Base-by-base conservation (phyloP, 2,797 vertebrate genomes). In the Pseudocheirus occidentalis region DNA sequence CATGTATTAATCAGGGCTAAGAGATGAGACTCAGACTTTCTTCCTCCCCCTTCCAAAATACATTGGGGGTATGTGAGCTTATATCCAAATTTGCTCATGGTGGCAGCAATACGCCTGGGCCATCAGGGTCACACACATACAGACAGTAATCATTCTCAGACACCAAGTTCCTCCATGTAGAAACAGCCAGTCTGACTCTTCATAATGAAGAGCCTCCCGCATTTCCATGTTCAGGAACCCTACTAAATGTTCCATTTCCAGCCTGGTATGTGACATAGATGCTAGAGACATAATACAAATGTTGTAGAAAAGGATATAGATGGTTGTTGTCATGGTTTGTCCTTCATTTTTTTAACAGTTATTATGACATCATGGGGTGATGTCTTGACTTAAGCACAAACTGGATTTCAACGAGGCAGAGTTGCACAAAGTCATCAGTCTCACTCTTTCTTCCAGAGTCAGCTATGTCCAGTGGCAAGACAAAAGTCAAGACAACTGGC, bases 251-350 rank as follows among this genome's bases (percentile, higher is more conserved):
- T 46, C 99, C 96, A 46, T 99, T 99, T 10, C 99, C 99, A 27
- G 99, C 99, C 99, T 99, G 99, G 96, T 99, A 99, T 40, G 99
- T 99, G 0, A 99, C 99, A n/a, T 99, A 99, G 98, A 99, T 99
- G 97, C 99, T 99, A 14, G 99, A 99, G 62, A 99, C 99, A 21
- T 99, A 99, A 98, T 99, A 99, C 98, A 99, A 99, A 91, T 99
- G 99, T 98, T 99, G 99, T 91, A 99, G 98, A 98, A 99, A 99
- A 11, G 99, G 99, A 97, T 99, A 99, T 95, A 99, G 99, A 98
- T 99, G 99, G 98, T 99, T 59, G 10, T 12, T 59, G 28, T 31
- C 11, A 29, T 31, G 27, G 57, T 18, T 18, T 28, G 57, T 59
- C 28, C 58, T 59, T 59, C 21, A 31, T 59, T 59, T 59, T 52